phyloP scores from a whole-genome alignment of 2,113 vertebrate species.

The Anarrhichthys ocellatus region DNA sequence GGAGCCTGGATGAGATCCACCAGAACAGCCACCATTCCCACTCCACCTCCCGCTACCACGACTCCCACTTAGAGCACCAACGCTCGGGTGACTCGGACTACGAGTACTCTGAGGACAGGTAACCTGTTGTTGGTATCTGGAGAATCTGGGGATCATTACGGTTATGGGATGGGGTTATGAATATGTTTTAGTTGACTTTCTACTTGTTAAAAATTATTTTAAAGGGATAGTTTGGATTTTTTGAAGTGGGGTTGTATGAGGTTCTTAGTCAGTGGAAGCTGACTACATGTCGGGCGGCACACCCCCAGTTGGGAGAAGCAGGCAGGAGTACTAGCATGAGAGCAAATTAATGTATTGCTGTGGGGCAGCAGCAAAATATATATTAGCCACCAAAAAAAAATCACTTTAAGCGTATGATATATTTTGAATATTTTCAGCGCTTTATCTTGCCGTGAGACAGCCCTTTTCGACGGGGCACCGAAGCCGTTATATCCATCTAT shows the following conservation, averaged over 20 bases:
- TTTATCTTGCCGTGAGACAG: background rate
- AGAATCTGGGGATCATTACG: background rate
- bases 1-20: slow-evolving; percentile 99
- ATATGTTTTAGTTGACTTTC: background rate
- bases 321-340: background rate
- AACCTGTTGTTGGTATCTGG: slow-evolving; percentile 62
- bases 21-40: slow-evolving; percentile 93
- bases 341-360: background rate
- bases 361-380: background rate
- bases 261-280: background rate
- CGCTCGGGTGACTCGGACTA: slow-evolving; percentile 92
- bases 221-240: background rate
- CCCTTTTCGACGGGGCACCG: background rate
- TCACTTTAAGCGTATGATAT: background rate
- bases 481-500: background rate
- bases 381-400: background rate
- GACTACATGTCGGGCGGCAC: background rate
- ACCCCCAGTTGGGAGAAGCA: background rate
- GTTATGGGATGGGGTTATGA: background rate
- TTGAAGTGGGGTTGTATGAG: background rate
- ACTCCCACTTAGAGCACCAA: slow-evolving; percentile 89
- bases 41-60: slow-evolving; percentile 93
- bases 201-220: background rate
- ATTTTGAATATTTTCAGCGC: background rate
- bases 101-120: slow-evolving; percentile 99